These are phyloP conservation scores for Dryobota labecula DNA, from an alignment of 2,888 invertebrate genomes.

Conservation along the genomic window DNA sequence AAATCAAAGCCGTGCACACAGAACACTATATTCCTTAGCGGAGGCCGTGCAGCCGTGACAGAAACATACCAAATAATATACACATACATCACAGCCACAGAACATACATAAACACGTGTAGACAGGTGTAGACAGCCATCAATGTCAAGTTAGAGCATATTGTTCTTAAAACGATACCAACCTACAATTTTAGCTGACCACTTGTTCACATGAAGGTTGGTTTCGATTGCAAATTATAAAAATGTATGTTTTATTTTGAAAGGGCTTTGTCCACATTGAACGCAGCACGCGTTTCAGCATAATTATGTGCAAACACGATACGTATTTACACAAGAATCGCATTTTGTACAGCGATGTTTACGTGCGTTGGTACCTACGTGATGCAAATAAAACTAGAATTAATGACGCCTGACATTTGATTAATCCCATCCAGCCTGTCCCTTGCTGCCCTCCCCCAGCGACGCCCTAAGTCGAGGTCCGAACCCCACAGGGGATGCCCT, in stretches of 20 bases:
- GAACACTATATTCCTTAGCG: no score
- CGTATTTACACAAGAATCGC: constrained; percentile 6
- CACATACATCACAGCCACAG: no score
- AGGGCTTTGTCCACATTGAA: not conserved
- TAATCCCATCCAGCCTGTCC: no score
- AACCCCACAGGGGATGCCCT: no score
- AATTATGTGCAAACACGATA: not conserved
- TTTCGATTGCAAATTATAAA: not conserved
- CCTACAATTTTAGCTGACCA: no score
- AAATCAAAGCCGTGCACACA: not conserved
- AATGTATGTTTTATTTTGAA: not conserved
- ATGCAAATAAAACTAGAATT: constrained; percentile 9
- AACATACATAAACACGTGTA: no score
- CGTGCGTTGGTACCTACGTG: no score
- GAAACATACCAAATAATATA: no score
- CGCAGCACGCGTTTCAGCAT: not conserved
- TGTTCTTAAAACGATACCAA: not conserved
- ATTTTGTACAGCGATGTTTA: not conserved
- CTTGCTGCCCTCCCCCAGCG: no score
- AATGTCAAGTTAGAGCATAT: not conserved
- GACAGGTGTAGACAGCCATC: not conserved
- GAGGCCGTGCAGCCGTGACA: not conserved
- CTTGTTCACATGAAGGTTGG: not conserved
- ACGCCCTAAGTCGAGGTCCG: no score
- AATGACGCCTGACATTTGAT: constrained; percentile 1